Base-by-base conservation (phyloP, 2,797 vertebrate genomes). In the Enteromius unitaeniatus region DNA sequence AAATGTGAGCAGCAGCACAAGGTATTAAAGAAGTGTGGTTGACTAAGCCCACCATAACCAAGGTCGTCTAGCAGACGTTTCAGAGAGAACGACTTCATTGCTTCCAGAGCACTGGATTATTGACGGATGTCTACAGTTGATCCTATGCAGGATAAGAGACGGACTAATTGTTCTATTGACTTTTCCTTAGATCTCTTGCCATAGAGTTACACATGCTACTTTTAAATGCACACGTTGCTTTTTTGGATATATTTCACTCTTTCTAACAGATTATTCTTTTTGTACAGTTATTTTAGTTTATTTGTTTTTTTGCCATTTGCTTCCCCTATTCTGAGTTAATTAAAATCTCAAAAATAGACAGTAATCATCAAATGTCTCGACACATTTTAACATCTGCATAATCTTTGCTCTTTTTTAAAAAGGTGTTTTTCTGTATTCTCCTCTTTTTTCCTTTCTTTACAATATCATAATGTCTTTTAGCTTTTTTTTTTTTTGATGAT, bases 121-220 rank as follows among this genome's bases (percentile, higher is more conserved):
- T 64, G 80, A 65, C 9, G 21, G 58, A 65, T 82, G 45, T 64
- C 58, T 82, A 51, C 42, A 31, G 68, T 47, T 62, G 53, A 73
- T 47, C 68, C 40, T 73, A 8, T 60, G 14, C 51, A 81, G 53
- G 17, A 72, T 81, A 81, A 62, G 37, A 72, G 23, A 81, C 0
- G 19, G 79, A 31, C 80, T 73, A 75, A 82, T 65, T 82, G 47
- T 68, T 83, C 1, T 45, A 40, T 67, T 49, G 72, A 82, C 65
- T 40, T 83, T 31, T 11, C 65, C 55, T 76, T 76, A 65, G 70
- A 75, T 82, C 34, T 83, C 34, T 26, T 37, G 17, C 60, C 45
- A 76, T 51, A 45, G 53, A 49, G 42, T 31, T 62, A 64, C 42
- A 65, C 60, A 49, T 13, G 8, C 19, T 67, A 6, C 40, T 73